phyloP scores from a whole-genome alignment of 2,797 vertebrate species.

The Botia almorhae region DNA sequence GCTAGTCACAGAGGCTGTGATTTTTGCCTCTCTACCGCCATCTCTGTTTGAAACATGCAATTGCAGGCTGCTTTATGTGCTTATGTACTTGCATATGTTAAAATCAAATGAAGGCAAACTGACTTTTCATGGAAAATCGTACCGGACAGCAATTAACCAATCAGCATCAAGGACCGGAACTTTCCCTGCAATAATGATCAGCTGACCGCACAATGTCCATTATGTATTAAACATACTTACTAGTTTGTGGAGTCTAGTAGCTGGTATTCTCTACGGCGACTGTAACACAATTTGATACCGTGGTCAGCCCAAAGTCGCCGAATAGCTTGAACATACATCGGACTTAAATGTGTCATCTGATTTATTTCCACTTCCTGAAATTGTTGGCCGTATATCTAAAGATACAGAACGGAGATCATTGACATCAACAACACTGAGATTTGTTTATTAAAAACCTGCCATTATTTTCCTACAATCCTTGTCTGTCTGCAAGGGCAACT shows the following conservation, averaged over 20 bases:
- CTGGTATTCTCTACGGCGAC: slow-evolving; percentile 80
- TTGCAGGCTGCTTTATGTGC: neutral
- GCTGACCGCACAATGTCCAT: neutral
- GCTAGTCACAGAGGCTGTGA: no score
- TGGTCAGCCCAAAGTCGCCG: slow-evolving; percentile 77
- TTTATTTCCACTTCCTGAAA: slow-evolving; percentile 71
- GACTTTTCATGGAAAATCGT: no score
- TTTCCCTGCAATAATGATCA: no score
- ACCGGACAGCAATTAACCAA: no score
- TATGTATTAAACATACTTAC: slow-evolving; percentile 69
- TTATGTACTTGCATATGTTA: no score
- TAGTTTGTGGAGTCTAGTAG: slow-evolving; percentile 84
- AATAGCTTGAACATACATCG: slow-evolving; percentile 69
- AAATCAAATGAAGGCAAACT: no score
- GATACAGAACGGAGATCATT: neutral
- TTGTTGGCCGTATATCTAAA: slow-evolving; percentile 70
- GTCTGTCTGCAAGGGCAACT: neutral
- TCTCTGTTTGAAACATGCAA: no score
- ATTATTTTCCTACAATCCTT: neutral
- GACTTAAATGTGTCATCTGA: slow-evolving; percentile 73
- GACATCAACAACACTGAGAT: neutral
- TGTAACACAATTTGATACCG: slow-evolving; percentile 76
- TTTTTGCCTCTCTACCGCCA: no score
- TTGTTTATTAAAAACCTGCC: neutral
- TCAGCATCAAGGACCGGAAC: no score